phyloP scores from a whole-genome alignment of 37 sponge, comb jelly and placozoan genomes.

The Geodia barretti region DNA sequence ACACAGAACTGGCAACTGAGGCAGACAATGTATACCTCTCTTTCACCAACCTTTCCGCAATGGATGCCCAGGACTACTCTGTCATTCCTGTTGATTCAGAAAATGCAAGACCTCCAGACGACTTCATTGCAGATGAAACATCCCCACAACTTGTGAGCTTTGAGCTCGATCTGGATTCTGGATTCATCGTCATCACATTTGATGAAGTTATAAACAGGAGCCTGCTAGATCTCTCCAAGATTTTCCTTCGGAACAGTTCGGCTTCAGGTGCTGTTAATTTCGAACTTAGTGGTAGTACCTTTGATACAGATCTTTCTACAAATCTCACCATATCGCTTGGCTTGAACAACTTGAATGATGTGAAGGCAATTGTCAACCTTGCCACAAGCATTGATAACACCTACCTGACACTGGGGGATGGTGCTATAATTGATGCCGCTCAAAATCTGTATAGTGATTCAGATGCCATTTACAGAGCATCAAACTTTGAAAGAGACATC shows the following conservation, averaged over 20 bases:
- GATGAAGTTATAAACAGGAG: conserved; percentile 68
- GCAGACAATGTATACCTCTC: conserved; percentile 59
- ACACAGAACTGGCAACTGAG: conserved; percentile 50
- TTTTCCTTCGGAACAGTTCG: conserved; percentile 55
- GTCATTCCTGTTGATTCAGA: conserved; percentile 24
- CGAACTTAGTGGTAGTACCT: conserved; percentile 43
- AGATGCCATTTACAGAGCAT: conserved; percentile 22
- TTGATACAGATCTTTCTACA: conserved; percentile 18
- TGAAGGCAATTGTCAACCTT: conserved; percentile 65
- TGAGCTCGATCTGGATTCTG: conserved; percentile 75
- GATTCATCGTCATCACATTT: conserved; percentile 62
- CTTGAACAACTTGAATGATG: conserved; percentile 53
- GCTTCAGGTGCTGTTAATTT: conserved; percentile 6
- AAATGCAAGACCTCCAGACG: conserved; percentile 37
- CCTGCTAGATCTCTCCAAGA: conserved; percentile 11
- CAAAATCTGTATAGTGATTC: conserved; percentile 44
- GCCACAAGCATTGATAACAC: conserved; percentile 59
- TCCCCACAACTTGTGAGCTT: conserved; percentile 68
- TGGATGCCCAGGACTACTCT: conserved; percentile 71
- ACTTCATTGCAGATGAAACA: conserved; percentile 54
- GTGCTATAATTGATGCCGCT: conserved; percentile 60
- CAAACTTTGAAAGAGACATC: conserved; percentile 44
- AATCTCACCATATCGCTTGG: conserved; percentile 42
- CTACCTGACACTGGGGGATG: conserved; percentile 37
- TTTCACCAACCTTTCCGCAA: conserved; percentile 60